Evolutionary conservation across 2,888 invertebrate species (phyloP).

Genomic region (Troides aeacus): DNA sequence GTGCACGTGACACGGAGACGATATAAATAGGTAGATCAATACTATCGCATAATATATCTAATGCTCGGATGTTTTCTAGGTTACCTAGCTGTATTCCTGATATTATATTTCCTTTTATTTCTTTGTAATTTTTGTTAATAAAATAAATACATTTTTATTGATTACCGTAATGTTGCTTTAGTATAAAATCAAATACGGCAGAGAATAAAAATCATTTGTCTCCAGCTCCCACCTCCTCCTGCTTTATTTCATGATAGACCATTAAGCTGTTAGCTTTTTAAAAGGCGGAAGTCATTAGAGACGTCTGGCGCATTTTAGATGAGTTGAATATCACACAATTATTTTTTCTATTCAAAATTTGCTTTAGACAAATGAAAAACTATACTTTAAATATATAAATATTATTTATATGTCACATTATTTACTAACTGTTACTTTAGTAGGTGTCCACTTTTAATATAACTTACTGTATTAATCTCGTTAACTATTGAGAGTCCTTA

Average conservation of each 20-base stretch:
- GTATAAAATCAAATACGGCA: neutral
- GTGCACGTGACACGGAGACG: no score
- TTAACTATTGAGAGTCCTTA: no score
- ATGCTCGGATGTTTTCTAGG: no score
- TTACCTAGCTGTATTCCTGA: neutral
- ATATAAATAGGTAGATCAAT: no score
- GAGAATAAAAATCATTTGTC: neutral
- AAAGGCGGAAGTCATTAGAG: conserved; percentile 23
- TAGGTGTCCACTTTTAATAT: no score
- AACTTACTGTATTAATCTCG: no score
- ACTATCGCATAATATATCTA: no score
- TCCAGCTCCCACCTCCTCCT: neutral
- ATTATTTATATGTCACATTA: no score
- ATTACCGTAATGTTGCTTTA: neutral
- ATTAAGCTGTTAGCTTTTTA: conserved; percentile 9
- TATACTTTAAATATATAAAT: neutral
- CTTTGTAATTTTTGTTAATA: neutral
- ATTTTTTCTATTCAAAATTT: neutral
- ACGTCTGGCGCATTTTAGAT: conserved; percentile 1
- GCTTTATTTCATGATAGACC: neutral
- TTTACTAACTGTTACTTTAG: no score
- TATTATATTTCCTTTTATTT: neutral
- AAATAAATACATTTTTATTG: neutral
- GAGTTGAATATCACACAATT: conserved; percentile 1
- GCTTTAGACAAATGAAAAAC: neutral